Conservation (phyloP, 2,113 vertebrate species). For the Labeo rohita region DNA sequence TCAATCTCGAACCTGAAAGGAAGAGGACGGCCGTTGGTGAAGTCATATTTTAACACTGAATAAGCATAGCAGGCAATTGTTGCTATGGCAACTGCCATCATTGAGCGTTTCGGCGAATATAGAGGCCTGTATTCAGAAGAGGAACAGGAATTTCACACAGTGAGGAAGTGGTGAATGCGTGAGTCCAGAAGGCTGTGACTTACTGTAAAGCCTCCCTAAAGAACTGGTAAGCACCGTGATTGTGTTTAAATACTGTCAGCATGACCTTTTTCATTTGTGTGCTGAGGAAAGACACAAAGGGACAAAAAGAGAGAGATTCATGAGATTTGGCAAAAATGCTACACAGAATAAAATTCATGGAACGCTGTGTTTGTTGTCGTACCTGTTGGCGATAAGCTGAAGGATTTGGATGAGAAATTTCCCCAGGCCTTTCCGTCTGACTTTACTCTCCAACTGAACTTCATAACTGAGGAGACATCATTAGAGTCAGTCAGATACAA, state of each 20-base stretch:
- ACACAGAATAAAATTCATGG: background rate
- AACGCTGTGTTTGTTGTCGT: background rate
- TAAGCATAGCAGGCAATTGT: background rate
- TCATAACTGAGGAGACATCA: constrained; percentile 81
- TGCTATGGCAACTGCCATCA: constrained; percentile 18
- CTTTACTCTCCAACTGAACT: constrained; percentile 88
- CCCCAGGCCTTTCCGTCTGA: constrained; percentile 89
- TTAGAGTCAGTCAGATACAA: background rate
- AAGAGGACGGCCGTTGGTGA: constrained; percentile 10
- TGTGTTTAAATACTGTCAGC: constrained; percentile 95
- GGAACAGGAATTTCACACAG: background rate
- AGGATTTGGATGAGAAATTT: constrained; percentile 95
- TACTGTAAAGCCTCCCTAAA: constrained; percentile 95
- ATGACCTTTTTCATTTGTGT: constrained; percentile 97
- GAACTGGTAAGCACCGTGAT: constrained; percentile 92
- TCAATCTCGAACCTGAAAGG: constrained; percentile 86
- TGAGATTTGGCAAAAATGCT: background rate
- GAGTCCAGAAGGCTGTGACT: constrained; percentile 64
- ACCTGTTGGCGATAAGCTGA: constrained; percentile 94
- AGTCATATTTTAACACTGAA: background rate
- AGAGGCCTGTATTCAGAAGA: background rate
- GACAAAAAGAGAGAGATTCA: background rate
- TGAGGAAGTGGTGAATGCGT: background rate
- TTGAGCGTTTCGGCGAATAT: background rate
- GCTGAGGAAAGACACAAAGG: constrained; percentile 65